These are phyloP conservation scores for Melipona beecheii DNA, from an alignment of 2,888 invertebrate species.

Conservation along the genomic window DNA sequence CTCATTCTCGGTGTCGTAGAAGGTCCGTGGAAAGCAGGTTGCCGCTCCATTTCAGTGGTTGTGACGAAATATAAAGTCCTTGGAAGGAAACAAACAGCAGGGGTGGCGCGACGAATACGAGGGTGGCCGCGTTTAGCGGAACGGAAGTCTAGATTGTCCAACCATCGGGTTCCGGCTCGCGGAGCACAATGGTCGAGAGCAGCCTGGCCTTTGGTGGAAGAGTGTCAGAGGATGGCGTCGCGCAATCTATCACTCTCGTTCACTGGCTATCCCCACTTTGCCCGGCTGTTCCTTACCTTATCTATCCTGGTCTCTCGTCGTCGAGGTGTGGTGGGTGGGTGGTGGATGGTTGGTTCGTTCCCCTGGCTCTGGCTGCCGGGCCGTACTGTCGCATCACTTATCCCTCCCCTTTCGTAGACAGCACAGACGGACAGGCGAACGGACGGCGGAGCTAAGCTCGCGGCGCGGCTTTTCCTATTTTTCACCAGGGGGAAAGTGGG, in stretches of 20 bases:
- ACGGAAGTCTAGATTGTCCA: slow-evolving; percentile 62
- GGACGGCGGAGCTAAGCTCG: slow-evolving; percentile 58
- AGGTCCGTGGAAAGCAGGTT: not conserved
- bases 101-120: not conserved
- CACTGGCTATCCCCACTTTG: slow-evolving; percentile 49
- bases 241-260: slow-evolving; percentile 76
- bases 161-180: slow-evolving; percentile 52
- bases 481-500: slow-evolving; percentile 42
- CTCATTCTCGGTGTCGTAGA: not conserved
- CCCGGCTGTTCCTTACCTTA: not conserved
- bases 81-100: slow-evolving; percentile 10
- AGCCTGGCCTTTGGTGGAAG: slow-evolving; percentile 56
- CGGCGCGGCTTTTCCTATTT: slow-evolving; percentile 59
- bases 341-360: slow-evolving; percentile 22
- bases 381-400: slow-evolving; percentile 65
- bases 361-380: slow-evolving; percentile 23
- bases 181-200: slow-evolving; percentile 52
- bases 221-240: slow-evolving; percentile 68
- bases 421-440: slow-evolving; percentile 47
- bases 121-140: slow-evolving; percentile 49
- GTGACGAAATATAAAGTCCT: slow-evolving; percentile 10
- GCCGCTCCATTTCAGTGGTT: slow-evolving; percentile 8
- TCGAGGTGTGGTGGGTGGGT: too few relatives aligned
- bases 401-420: slow-evolving; percentile 58
- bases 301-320: not conserved